Evolutionary conservation across 2,888 invertebrate species (phyloP).

Genomic region (Euproctis similis): DNA sequence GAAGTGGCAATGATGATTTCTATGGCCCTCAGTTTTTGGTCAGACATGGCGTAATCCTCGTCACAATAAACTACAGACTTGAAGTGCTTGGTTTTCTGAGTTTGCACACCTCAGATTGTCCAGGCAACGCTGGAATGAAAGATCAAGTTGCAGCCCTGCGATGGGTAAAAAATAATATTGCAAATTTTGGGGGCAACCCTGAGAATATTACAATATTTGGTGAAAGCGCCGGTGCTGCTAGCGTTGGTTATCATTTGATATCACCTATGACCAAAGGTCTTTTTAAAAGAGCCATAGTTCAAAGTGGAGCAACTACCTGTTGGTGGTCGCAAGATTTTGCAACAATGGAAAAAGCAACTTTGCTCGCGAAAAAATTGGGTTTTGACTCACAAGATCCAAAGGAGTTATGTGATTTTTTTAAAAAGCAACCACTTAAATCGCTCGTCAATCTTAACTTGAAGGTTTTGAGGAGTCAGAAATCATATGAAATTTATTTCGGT

Average conservation of each 20-base stretch:
- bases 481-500: constrained; percentile 25
- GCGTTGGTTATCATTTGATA: constrained; percentile 44
- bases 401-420: constrained; percentile 43
- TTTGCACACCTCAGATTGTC: constrained; percentile 50
- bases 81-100: constrained; percentile 53
- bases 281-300: constrained; percentile 74
- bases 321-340: constrained; percentile 63
- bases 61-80: constrained; percentile 59
- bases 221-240: constrained; percentile 53
- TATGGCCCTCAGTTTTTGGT: constrained; percentile 57
- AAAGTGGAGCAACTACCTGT: constrained; percentile 79
- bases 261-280: constrained; percentile 62
- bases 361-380: constrained; percentile 39
- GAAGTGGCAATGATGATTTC: constrained; percentile 43
- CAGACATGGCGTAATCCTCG: constrained; percentile 45
- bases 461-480: constrained; percentile 21
- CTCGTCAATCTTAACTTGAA: constrained; percentile 26
- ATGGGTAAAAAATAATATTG: constrained; percentile 57
- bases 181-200: constrained; percentile 53
- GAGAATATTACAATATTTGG: constrained; percentile 62
- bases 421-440: constrained; percentile 31
- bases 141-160: constrained; percentile 58
- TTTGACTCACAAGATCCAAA: constrained; percentile 38
- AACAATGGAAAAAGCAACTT: constrained; percentile 61
- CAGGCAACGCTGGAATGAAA: constrained; percentile 66